phyloP scores from a whole-genome alignment of 2,113 vertebrate species.

The Muntiacus reevesi region DNA sequence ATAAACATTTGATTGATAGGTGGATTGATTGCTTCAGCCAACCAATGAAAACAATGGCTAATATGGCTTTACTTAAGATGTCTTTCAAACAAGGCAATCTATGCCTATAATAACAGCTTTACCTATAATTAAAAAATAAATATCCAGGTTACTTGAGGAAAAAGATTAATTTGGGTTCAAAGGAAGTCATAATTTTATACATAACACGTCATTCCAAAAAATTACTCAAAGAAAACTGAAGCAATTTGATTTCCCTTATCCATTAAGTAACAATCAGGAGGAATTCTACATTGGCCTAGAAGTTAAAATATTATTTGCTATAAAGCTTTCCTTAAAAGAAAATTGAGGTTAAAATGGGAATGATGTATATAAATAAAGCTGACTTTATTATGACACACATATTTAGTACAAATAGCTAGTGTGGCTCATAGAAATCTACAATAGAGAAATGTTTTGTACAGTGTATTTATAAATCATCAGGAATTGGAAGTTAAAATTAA shows the following conservation, averaged over 20 bases:
- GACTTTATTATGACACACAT: not conserved
- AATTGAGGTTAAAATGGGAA: constrained; percentile 27
- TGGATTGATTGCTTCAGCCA: constrained; percentile 33
- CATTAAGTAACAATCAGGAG: not conserved
- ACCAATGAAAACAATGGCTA: constrained; percentile 35
- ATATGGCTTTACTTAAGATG: constrained; percentile 30
- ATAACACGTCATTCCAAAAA: not conserved
- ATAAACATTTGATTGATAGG: constrained; percentile 55
- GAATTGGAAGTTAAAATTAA: constrained; percentile 42
- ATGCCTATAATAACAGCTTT: not conserved
- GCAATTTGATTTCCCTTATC: not conserved
- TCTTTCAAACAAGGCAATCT: constrained; percentile 12
- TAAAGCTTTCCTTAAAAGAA: constrained; percentile 26
- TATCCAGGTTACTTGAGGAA: not conserved
- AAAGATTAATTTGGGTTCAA: constrained; percentile 6
- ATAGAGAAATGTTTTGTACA: constrained; percentile 1
- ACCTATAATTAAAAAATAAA: constrained; percentile 10
- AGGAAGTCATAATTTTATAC: constrained; percentile 40
- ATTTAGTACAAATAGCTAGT: not conserved
- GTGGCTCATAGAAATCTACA: not conserved
- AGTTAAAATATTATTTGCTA: not conserved
- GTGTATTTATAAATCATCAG: not conserved
- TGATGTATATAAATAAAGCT: not conserved
- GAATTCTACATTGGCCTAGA: not conserved
- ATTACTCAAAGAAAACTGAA: not conserved